phyloP scores from a whole-genome alignment of 2,888 invertebrate species.

The Caradrina kadenii region DNA sequence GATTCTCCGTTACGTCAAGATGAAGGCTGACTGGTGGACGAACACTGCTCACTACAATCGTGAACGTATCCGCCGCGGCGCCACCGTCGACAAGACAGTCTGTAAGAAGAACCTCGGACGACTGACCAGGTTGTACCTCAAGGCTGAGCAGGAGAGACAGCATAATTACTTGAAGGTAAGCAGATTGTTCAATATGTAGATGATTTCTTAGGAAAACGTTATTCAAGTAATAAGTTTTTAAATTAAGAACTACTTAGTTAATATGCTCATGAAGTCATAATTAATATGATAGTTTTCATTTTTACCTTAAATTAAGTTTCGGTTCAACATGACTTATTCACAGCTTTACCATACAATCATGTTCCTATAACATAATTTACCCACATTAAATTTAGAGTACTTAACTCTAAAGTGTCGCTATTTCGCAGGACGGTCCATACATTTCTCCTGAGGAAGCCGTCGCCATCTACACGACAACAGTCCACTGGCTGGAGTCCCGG shows the following conservation, averaged over 20 bases:
- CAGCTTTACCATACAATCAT: too few relatives aligned
- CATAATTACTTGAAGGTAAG: slow-evolving; percentile 98
- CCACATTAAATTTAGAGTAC: too few relatives aligned
- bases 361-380: too few relatives aligned
- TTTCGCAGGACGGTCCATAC: slow-evolving; percentile 97
- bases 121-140: slow-evolving; percentile 98
- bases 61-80: slow-evolving; percentile 99
- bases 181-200: not conserved
- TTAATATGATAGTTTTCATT: too few relatives aligned
- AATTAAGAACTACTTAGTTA: too few relatives aligned
- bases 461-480: slow-evolving; percentile 99
- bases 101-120: slow-evolving; percentile 99
- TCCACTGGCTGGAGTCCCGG: slow-evolving; percentile 99
- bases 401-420: not conserved
- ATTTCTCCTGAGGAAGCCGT: slow-evolving; percentile 99
- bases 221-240: too few relatives aligned
- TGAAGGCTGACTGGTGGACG: slow-evolving; percentile 99
- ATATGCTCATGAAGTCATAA: too few relatives aligned
- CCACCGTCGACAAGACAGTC: slow-evolving; percentile 99
- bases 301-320: too few relatives aligned
- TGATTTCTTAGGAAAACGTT: not conserved
- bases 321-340: too few relatives aligned
- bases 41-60: slow-evolving; percentile 99
- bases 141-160: slow-evolving; percentile 99
- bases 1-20: slow-evolving; percentile 99